Conservation (phyloP, 2,797 vertebrate genomes). For the Danio albolineatus region DNA sequence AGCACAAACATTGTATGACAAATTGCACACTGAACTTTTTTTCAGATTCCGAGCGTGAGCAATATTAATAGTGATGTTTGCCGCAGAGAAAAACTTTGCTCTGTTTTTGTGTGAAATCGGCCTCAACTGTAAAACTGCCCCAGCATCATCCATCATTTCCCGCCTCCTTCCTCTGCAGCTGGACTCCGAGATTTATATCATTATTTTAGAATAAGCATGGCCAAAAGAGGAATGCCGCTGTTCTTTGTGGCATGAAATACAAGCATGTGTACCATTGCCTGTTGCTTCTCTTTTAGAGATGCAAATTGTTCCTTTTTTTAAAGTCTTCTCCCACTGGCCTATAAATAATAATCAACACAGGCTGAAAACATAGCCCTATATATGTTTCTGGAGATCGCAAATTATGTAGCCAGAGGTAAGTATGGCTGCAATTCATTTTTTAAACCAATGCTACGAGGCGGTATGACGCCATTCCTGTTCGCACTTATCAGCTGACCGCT, state of each 20-base stretch:
- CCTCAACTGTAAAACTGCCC: conserved; percentile 32
- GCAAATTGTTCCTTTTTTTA: too few relatives aligned
- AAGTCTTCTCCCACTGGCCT: too few relatives aligned
- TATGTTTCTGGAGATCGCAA: too few relatives aligned
- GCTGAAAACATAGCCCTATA: too few relatives aligned
- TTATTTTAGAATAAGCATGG: conserved; percentile 21
- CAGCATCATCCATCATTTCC: conserved; percentile 30
- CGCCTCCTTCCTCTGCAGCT: conserved; percentile 39
- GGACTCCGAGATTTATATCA: conserved; percentile 8
- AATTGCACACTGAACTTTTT: conserved; percentile 11
- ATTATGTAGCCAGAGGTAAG: too few relatives aligned
- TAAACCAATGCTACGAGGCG: too few relatives aligned
- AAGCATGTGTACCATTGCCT: neutral
- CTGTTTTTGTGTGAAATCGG: conserved; percentile 35
- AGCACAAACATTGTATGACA: conserved; percentile 28
- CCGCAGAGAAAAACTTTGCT: neutral
- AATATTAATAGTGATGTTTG: conserved; percentile 26
- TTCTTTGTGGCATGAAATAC: conserved; percentile 13
- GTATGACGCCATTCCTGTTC: too few relatives aligned
- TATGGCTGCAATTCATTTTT: too few relatives aligned
- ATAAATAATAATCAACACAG: too few relatives aligned
- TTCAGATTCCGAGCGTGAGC: conserved; percentile 2
- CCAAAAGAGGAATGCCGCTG: conserved; percentile 20
- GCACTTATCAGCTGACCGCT: too few relatives aligned
- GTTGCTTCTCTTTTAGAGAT: neutral